phyloP scores from a whole-genome alignment of 2,113 vertebrate species.

The Semnopithecus entellus region DNA sequence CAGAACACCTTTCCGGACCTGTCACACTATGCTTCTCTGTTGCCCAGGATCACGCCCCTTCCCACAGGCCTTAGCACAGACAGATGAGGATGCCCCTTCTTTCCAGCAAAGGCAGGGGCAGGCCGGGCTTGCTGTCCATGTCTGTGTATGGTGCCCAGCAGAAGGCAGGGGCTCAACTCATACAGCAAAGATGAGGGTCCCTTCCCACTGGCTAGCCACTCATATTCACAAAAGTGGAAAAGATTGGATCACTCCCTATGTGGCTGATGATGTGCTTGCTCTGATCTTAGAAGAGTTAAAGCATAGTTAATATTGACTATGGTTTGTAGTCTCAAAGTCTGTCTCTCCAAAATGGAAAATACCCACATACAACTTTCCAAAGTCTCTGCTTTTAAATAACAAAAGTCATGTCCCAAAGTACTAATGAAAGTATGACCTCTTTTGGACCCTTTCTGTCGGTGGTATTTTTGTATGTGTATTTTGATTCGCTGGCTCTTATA shows the following conservation, averaged over 20 bases:
- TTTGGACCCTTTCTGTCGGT: not conserved
- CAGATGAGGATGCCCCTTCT: not conserved
- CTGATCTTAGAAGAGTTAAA: not conserved
- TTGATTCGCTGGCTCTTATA: not conserved
- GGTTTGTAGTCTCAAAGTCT: too few species aligned
- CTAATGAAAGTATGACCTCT: not conserved
- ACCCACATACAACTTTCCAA: not conserved
- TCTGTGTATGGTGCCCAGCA: accelerated
- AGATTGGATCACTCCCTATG: not conserved
- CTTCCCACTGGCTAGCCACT: too few species aligned
- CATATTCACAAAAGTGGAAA: not conserved
- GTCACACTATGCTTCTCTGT: not conserved
- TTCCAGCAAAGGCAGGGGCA: not conserved
- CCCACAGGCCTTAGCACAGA: not conserved
- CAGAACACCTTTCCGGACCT: not conserved
- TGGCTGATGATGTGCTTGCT: not conserved
- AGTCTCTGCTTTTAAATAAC: not conserved
- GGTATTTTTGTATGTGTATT: not conserved
- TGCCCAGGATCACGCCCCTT: not conserved
- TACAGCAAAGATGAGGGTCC: too few species aligned
- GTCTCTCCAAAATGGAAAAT: not conserved
- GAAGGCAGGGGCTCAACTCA: not conserved
- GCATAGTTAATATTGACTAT: not conserved
- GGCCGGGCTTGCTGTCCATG: accelerated
- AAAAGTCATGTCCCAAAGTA: not conserved